phyloP scores from a whole-genome alignment of 2,797 vertebrate species.

The Microhierax caerulescens region DNA sequence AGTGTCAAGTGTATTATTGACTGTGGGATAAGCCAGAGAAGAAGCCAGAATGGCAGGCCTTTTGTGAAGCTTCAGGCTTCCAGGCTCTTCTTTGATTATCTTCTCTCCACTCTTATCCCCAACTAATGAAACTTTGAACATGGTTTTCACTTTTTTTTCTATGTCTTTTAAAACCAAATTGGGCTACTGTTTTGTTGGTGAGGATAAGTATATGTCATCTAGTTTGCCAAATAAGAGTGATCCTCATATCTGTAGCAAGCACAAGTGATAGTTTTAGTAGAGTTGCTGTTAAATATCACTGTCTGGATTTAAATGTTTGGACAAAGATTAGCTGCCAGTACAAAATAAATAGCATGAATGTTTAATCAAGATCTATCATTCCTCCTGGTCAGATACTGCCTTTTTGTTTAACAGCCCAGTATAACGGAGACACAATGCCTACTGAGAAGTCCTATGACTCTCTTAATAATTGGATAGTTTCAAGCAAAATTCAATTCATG shows the following conservation, averaged over 20 bases:
- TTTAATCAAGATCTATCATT: conserved; percentile 15
- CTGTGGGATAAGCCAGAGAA: neutral
- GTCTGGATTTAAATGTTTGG: conserved; percentile 37
- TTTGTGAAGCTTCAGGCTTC: neutral
- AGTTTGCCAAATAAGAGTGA: conserved; percentile 4
- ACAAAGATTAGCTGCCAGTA: conserved; percentile 24
- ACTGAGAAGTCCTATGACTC: neutral
- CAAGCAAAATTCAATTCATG: neutral
- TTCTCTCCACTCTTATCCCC: neutral
- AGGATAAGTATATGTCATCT: neutral
- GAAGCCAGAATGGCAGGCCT: neutral
- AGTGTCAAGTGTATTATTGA: neutral
- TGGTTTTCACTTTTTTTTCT: neutral
- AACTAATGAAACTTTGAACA: neutral
- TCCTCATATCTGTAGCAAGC: conserved; percentile 18
- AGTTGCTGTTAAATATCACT: conserved; percentile 14
- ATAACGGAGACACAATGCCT: neutral
- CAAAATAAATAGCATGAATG: conserved; percentile 29
- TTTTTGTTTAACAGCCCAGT: neutral
- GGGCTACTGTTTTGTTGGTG: neutral
- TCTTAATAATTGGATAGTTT: neutral
- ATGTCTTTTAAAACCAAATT: neutral
- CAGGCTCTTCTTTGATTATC: neutral
- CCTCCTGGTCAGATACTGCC: neutral
- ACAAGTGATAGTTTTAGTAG: neutral